A percentile compares a stretch with the other conserved stretches of the same genome.
These are phyloP conservation scores for Notarius lentiginosus DNA, from an alignment of 2,113 vertebrate genomes.

Conservation along the genomic window DNA sequence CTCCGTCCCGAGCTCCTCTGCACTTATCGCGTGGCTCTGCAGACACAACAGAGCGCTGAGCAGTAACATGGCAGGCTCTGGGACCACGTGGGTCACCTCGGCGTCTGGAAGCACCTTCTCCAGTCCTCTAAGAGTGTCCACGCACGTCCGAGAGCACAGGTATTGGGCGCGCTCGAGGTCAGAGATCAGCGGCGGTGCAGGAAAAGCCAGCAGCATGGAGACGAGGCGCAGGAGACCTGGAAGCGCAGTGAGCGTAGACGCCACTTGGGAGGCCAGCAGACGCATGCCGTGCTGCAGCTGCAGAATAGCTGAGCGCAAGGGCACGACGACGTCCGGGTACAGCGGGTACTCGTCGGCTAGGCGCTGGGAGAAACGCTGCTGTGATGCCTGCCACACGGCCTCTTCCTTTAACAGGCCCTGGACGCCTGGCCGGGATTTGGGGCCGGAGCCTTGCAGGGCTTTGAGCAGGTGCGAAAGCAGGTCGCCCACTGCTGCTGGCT, in stretches of 20 bases:
- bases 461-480: constrained; percentile 83
- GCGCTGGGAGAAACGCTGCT: constrained; percentile 83
- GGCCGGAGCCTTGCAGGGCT: constrained; percentile 67
- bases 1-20: constrained; percentile 79
- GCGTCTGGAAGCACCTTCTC: constrained; percentile 72
- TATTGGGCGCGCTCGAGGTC: constrained; percentile 82
- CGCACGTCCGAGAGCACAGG: constrained; percentile 82
- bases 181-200: constrained; percentile 74
- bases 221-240: constrained; percentile 75
- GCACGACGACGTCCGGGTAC: constrained; percentile 82
- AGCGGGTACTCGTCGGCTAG: constrained; percentile 81
- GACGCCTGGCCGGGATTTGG: constrained; percentile 71
- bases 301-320: constrained; percentile 81
- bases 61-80: constrained; percentile 76
- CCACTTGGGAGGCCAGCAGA: constrained; percentile 84
- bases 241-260: constrained; percentile 60
- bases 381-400: constrained; percentile 89
- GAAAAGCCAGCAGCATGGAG: constrained; percentile 80
- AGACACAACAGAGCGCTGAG: constrained; percentile 84
- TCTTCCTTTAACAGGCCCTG: constrained; percentile 88
- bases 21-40: constrained; percentile 78
- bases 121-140: constrained; percentile 77
- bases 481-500: constrained; percentile 76
- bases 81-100: constrained; percentile 56
- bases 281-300: constrained; percentile 91